Evolutionary conservation across 2,888 invertebrate species (phyloP), one percentile per base, ranked within the genome.

Genomic region (Odontomyia ornata): DNA sequence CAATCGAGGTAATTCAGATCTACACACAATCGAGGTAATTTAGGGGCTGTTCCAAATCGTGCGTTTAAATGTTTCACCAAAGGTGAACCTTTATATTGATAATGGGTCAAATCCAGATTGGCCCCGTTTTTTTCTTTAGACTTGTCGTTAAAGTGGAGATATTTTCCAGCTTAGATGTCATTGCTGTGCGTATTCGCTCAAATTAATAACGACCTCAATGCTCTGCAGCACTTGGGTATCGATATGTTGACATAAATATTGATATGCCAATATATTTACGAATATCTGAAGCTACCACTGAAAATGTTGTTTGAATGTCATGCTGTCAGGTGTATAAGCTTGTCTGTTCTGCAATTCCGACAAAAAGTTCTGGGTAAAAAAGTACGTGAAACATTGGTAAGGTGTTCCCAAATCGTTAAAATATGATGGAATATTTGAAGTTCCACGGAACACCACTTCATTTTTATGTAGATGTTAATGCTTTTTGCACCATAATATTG

Each of bases 351-450:
- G 28, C 28, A 30, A 64, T 64, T 64, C 13, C 28, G 27, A 27
- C 64, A 27, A 64, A 0, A 27, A 64, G 27, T 28, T 28, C 27
- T 7, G 11, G 27, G 23, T 5, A 27, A 64, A 64, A 64, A 64
- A 64, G 30, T 64, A 64, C 11, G 64, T 64, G 30, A 64, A 64
- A 64, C 64, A 28, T 28, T 64, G 1, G 28, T 64, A 64, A n/a
- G 64, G 64, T 30, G 64, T 64, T 64, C 27, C 30, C 30, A 64
- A 30, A n/a, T 64, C 64, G 30, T 23, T 64, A 30, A 64, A 64
- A n/a, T 18, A 7, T 64, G n/a, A 13, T 28, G 28, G 27, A n/a
- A 64, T 7, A 27, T 64, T 25, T 28, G 64, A 13, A 30, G n/a
- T 28, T 27, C 1, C 1, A 64, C 30, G 28, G 18, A 64, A 64